phyloP scores from a whole-genome alignment of 2,113 vertebrate species.

The Datnioides undecimradiatus region DNA sequence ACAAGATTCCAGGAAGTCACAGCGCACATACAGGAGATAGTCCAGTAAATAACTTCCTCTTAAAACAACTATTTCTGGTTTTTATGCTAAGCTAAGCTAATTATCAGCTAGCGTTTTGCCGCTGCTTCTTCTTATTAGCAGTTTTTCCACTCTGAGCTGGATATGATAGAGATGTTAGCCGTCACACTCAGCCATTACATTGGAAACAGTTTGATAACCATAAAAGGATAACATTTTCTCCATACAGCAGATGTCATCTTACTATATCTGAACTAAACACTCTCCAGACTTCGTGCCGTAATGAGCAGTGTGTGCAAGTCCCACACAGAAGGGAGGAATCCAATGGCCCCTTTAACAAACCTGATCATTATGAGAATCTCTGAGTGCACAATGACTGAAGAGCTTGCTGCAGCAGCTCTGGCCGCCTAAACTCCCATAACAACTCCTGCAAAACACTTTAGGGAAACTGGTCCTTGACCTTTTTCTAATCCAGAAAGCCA shows the following conservation, averaged over 20 bases:
- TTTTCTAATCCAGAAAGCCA: constrained; percentile 29
- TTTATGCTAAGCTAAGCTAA: too few relatives aligned
- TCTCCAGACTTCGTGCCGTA: constrained; percentile 24
- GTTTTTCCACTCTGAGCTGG: not conserved
- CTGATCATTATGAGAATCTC: constrained; percentile 15
- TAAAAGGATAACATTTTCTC: constrained; percentile 9
- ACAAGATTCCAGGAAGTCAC: too few relatives aligned
- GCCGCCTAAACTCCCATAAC: not conserved
- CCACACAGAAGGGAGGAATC: constrained; percentile 15
- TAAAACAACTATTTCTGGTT: too few relatives aligned
- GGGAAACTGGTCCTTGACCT: constrained; percentile 33
- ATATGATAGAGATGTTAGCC: not conserved
- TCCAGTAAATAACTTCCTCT: too few relatives aligned
- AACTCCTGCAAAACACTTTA: constrained; percentile 2
- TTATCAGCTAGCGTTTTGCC: too few relatives aligned
- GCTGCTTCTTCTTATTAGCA: not conserved
- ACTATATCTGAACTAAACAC: constrained; percentile 1
- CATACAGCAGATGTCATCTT: constrained; percentile 2
- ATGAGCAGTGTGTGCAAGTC: constrained; percentile 29
- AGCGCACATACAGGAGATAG: too few relatives aligned
- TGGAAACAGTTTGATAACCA: not conserved
- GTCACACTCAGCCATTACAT: not conserved
- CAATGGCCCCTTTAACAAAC: constrained; percentile 15
- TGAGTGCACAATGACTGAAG: constrained; percentile 8
- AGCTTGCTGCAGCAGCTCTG: constrained; percentile 9